These are phyloP conservation scores for Ophioninae sp. DNA, from an alignment of 2,888 invertebrate genomes.

Conservation along the genomic window DNA sequence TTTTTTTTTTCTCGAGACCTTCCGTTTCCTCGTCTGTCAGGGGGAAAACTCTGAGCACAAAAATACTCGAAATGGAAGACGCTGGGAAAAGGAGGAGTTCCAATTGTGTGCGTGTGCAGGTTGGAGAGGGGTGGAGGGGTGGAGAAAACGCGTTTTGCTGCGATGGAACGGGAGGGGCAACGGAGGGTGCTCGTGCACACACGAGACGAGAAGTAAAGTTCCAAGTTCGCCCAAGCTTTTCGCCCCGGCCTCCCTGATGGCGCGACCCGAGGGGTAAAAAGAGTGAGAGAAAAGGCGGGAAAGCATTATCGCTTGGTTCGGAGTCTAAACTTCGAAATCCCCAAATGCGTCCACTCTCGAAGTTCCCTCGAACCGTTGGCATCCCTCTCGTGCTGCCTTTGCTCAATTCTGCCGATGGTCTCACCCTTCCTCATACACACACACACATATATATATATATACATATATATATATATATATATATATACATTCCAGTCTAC, in stretches of 20 bases:
- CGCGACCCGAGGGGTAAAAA: neutral
- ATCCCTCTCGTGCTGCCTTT: constrained; percentile 41
- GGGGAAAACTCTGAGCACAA: too few species aligned
- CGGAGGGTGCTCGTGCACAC: constrained; percentile 23
- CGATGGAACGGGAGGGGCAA: constrained; percentile 36
- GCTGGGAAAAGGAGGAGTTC: neutral
- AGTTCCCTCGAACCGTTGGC: constrained; percentile 50
- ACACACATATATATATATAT: neutral
- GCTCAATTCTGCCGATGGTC: constrained; percentile 46
- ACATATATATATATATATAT: neutral
- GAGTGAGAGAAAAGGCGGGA: constrained; percentile 33
- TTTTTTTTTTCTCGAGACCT: too few species aligned
- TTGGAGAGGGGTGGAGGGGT: neutral
- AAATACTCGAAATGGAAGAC: neutral
- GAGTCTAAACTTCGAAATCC: constrained; percentile 66
- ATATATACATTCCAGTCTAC: neutral
- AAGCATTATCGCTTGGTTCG: constrained; percentile 63
- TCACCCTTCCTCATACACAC: too few species aligned
- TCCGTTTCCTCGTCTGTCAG: too few species aligned
- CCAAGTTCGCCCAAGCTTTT: constrained; percentile 51
- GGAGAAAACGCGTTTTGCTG: constrained; percentile 24
- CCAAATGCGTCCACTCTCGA: constrained; percentile 62
- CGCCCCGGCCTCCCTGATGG: constrained; percentile 28
- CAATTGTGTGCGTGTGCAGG: constrained; percentile 18
- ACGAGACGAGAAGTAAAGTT: constrained; percentile 60